These are phyloP conservation scores for Polypterus senegalus DNA, from an alignment of 2,113 vertebrate species.

Conservation along the genomic window DNA sequence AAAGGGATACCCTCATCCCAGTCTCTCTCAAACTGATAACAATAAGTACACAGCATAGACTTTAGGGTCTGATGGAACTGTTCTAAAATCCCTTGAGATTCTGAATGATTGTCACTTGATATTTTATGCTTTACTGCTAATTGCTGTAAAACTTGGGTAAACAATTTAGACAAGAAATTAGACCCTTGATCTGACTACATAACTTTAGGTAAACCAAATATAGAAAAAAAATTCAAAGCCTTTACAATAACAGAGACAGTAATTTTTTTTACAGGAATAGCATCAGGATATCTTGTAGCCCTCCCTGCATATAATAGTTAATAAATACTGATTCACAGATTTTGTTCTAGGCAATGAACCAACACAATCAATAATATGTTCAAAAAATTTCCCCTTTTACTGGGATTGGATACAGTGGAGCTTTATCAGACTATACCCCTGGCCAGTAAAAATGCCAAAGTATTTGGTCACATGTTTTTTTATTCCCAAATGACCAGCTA, in stretches of 20 bases:
- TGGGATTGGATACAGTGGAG: background rate
- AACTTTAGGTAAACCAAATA: background rate
- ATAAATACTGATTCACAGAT: background rate
- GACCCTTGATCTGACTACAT: background rate
- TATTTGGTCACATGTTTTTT: background rate
- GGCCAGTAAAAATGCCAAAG: slow-evolving; percentile 1
- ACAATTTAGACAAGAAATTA: background rate
- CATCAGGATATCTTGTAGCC: background rate
- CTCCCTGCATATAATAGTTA: background rate
- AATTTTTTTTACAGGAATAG: slow-evolving; percentile 1
- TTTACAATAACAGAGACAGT: background rate
- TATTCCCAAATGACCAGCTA: background rate
- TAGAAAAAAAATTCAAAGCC: slow-evolving; percentile 5
- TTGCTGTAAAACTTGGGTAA: background rate
- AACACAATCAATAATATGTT: background rate
- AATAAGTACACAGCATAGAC: background rate
- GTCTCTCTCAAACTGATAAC: too few species aligned
- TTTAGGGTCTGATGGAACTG: slow-evolving; percentile 1
- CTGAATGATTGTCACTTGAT: background rate
- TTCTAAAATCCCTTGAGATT: background rate
- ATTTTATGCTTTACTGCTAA: background rate
- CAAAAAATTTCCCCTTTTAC: background rate
- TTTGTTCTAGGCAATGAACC: background rate
- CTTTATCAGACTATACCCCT: background rate
- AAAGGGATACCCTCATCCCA: too few species aligned